A percentile compares a stretch with the other conserved stretches of the same genome.
phyloP scores from a whole-genome alignment of 2,888 invertebrate species.

The Odontothrips loti region DNA sequence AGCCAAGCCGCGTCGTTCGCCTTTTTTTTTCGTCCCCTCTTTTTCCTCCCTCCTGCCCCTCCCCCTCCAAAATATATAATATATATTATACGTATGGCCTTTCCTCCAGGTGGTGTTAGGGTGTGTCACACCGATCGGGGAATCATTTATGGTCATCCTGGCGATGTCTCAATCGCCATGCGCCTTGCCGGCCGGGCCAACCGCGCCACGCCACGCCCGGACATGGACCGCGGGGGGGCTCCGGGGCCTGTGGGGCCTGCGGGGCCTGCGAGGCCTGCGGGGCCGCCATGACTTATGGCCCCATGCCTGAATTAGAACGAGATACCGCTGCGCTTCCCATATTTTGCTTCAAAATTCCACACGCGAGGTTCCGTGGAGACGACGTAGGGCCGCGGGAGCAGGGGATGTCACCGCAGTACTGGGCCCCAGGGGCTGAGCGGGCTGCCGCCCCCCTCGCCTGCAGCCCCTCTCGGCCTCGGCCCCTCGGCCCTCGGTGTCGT shows the following conservation, averaged over 20 bases:
- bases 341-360: no score
- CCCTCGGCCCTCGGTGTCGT: neutral
- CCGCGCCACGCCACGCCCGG: neutral
- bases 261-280: no score
- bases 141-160: constrained; percentile 12
- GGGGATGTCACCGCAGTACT: no score
- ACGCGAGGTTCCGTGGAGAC: no score
- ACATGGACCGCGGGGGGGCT: neutral
- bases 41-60: neutral
- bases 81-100: no score
- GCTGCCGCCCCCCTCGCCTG: neutral
- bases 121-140: neutral
- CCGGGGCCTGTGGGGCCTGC: no score
- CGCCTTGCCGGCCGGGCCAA: neutral
- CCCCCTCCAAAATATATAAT: neutral
- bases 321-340: no score
- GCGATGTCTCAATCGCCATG: constrained; percentile 3
- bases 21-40: neutral
- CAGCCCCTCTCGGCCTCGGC: neutral
- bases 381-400: no score
- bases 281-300: neutral
- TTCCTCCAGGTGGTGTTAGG: neutral
- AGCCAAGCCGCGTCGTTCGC: neutral
- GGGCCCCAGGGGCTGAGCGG: neutral
- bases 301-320: neutral